phyloP scores from a whole-genome alignment of 2,797 vertebrate genomes.

The Sebastes taczanowskii region DNA sequence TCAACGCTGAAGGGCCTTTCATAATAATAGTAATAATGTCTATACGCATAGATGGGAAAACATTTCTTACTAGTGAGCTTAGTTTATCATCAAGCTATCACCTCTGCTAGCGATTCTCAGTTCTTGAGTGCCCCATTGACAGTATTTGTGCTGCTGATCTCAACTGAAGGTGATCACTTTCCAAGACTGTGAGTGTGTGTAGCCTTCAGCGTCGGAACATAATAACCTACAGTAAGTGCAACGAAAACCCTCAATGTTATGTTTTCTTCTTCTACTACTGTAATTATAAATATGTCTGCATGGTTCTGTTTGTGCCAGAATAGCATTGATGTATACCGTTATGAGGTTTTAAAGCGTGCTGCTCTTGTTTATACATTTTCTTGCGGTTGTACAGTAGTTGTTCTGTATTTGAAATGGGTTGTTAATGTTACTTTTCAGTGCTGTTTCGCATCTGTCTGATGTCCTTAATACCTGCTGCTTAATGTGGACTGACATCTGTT shows the following conservation, averaged over 20 bases:
- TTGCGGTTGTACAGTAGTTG: neutral
- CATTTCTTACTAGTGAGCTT: neutral
- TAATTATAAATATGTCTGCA: neutral
- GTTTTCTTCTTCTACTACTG: neutral
- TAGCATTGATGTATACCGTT: neutral
- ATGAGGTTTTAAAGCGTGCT: neutral
- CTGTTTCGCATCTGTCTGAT: slow-evolving; percentile 37
- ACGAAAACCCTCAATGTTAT: neutral
- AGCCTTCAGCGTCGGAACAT: neutral
- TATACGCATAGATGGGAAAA: neutral
- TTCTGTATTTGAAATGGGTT: neutral
- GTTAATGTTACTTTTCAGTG: slow-evolving; percentile 14
- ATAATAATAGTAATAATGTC: neutral
- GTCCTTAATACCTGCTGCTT: slow-evolving; percentile 46
- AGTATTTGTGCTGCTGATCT: neutral
- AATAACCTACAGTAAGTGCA: neutral
- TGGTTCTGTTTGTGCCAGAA: neutral
- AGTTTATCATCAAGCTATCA: neutral
- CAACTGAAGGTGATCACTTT: slow-evolving; percentile 6
- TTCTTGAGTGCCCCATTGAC: neutral
- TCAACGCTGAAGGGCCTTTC: neutral
- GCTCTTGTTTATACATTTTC: neutral
- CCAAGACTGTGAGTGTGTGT: neutral
- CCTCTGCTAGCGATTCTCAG: neutral
- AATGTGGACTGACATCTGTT: slow-evolving; percentile 45